These are phyloP conservation scores for Mus pahari DNA, from an alignment of 2,113 vertebrate genomes.

Conservation along the genomic window DNA sequence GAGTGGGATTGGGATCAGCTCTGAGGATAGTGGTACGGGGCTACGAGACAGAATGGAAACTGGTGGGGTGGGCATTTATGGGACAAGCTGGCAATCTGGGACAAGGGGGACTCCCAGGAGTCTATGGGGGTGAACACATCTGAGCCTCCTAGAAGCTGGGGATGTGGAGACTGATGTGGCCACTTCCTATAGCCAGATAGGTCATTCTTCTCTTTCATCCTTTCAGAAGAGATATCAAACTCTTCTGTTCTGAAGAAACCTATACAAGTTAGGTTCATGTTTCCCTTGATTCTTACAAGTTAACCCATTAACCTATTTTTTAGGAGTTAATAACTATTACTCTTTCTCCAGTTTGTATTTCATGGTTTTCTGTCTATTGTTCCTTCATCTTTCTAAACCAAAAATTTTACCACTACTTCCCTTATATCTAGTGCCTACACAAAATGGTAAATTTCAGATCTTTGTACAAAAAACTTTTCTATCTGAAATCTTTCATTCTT, in stretches of 20 bases:
- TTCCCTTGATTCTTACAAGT: not conserved
- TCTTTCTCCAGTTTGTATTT: not conserved
- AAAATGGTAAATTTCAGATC: not conserved
- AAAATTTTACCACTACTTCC: not conserved
- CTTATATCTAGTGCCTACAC: not conserved
- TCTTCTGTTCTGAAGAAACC: not conserved
- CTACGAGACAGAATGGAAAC: too few species aligned
- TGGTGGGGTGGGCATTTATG: too few species aligned
- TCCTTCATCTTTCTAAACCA: not conserved
- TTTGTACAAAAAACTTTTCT: not conserved
- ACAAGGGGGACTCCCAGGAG: too few species aligned
- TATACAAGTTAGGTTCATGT: not conserved
- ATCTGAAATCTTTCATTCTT: not conserved
- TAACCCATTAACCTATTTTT: not conserved
- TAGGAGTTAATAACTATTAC: not conserved
- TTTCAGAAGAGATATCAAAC: not conserved
- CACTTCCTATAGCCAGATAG: too few species aligned
- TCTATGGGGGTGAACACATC: too few species aligned
- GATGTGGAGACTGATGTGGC: too few species aligned
- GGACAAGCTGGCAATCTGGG: too few species aligned
- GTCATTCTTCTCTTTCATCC: not conserved
- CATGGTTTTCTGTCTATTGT: not conserved
- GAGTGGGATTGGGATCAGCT: too few species aligned
- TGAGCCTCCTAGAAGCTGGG: too few species aligned
- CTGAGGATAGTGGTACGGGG: too few species aligned